These are phyloP conservation scores for Scomber colias DNA, from an alignment of 2,113 vertebrate genomes.

Conservation along the genomic window DNA sequence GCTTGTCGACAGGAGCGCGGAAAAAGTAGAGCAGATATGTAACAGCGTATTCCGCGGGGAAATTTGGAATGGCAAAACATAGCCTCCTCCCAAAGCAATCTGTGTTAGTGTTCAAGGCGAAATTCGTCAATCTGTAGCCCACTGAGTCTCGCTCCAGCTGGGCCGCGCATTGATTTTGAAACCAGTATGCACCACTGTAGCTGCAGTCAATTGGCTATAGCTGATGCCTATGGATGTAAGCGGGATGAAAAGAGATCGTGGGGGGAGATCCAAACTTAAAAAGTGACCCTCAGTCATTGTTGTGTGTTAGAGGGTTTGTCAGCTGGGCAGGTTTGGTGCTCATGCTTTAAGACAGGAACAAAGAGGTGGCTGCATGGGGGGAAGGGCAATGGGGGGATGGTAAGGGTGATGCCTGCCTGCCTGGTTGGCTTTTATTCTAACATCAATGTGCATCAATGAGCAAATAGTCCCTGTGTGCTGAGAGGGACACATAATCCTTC, in stretches of 20 bases:
- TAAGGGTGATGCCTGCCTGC: constrained; percentile 70
- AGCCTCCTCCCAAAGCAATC: constrained; percentile 61
- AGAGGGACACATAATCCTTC: constrained; percentile 60
- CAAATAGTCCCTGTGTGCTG: constrained; percentile 72
- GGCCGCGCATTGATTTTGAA: constrained; percentile 71
- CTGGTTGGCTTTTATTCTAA: constrained; percentile 77
- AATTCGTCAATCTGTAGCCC: constrained; percentile 69
- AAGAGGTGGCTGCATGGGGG: constrained; percentile 75
- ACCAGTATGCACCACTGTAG: constrained; percentile 45
- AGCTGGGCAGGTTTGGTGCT: constrained; percentile 69
- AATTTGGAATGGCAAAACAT: constrained; percentile 55
- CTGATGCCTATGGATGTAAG: constrained; percentile 36
- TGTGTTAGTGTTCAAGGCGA: constrained; percentile 63
- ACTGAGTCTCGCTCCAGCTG: constrained; percentile 59
- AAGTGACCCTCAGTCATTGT: constrained; percentile 65
- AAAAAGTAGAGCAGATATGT: constrained; percentile 68
- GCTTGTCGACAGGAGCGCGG: constrained; percentile 27
- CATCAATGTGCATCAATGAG: constrained; percentile 80
- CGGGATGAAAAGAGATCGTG: constrained; percentile 24
- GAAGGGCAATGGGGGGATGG: constrained; percentile 66
- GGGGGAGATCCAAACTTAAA: constrained; percentile 44
- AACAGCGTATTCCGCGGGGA: constrained; percentile 57
- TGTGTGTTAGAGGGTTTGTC: constrained; percentile 62
- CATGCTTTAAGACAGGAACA: constrained; percentile 76
- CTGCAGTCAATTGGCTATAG: constrained; percentile 34